Evolutionary conservation across 2,113 vertebrate species (phyloP).

Genomic region (Ovis canadensis): DNA sequence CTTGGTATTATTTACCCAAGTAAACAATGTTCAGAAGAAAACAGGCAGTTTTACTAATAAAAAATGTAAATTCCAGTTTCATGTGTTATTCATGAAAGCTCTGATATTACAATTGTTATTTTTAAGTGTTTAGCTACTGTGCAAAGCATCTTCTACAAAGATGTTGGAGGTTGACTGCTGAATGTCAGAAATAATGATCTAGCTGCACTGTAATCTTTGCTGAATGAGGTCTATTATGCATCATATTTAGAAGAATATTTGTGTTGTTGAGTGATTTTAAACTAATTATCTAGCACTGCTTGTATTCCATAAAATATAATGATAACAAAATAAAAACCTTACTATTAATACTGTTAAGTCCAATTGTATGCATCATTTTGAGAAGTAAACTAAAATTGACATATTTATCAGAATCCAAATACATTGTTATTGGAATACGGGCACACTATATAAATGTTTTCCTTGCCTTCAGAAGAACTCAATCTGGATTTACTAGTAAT

Average conservation of each 20-base stretch:
- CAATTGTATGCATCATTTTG: neutral
- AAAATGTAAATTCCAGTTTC: slow-evolving; percentile 55
- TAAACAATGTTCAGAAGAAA: slow-evolving; percentile 55
- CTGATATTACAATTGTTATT: slow-evolving; percentile 51
- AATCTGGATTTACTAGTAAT: neutral
- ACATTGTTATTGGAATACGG: neutral
- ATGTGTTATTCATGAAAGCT: slow-evolving; percentile 60
- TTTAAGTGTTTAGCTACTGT: slow-evolving; percentile 51
- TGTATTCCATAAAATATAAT: slow-evolving; percentile 25
- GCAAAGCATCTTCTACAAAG: slow-evolving; percentile 38
- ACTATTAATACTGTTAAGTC: neutral
- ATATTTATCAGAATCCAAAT: neutral
- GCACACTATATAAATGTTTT: neutral
- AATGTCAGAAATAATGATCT: slow-evolving; percentile 64
- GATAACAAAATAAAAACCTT: slow-evolving; percentile 27
- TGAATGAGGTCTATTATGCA: slow-evolving; percentile 46
- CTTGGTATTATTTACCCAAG: slow-evolving; percentile 42
- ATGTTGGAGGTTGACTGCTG: slow-evolving; percentile 20
- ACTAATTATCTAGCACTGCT: slow-evolving; percentile 43
- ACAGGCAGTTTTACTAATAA: slow-evolving; percentile 58
- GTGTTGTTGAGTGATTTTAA: slow-evolving; percentile 49
- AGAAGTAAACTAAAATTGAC: slow-evolving; percentile 15
- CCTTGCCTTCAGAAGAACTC: neutral
- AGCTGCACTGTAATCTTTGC: slow-evolving; percentile 20
- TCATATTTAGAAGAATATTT: slow-evolving; percentile 53